Evolutionary conservation across 2,797 vertebrate genomes (phyloP).

Genomic region (Semaprochilodus insignis): DNA sequence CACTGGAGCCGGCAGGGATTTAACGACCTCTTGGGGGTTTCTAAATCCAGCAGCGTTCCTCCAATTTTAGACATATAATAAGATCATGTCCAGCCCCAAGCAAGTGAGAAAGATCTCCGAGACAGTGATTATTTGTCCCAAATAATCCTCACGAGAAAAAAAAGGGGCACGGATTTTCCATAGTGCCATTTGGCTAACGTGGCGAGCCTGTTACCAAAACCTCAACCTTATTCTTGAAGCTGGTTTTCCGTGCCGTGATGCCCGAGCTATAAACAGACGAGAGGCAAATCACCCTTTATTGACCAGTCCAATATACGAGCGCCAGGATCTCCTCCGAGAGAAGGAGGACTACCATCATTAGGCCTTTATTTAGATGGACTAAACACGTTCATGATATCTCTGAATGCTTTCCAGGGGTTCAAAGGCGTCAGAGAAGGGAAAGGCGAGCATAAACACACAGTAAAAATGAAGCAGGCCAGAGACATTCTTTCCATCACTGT

Average conservation of each 20-base stretch:
- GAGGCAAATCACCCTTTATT: conserved; percentile 37
- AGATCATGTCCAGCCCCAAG: conserved; percentile 11
- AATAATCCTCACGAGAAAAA: conserved; percentile 16
- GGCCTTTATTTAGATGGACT: not conserved
- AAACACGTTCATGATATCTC: not conserved
- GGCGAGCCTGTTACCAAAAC: conserved; percentile 15
- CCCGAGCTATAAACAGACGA: conserved; percentile 17
- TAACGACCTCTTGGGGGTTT: conserved; percentile 1
- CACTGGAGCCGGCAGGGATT: not conserved
- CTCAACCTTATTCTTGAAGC: not conserved
- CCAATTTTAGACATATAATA: conserved; percentile 45
- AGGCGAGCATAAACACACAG: not conserved
- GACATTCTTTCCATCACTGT: conserved; percentile 11
- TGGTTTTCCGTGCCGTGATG: not conserved
- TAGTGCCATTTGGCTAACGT: conserved; percentile 6
- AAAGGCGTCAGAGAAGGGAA: not conserved
- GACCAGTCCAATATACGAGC: conserved; percentile 3
- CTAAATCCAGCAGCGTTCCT: conserved; percentile 30
- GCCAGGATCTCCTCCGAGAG: conserved; percentile 30
- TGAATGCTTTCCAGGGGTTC: not conserved
- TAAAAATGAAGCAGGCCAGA: conserved; percentile 2
- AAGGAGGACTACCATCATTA: not conserved
- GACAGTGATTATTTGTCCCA: conserved; percentile 26
- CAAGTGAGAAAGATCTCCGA: conserved; percentile 12
- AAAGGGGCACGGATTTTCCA: conserved; percentile 13